phyloP scores from a whole-genome alignment of 2,888 invertebrate genomes.

The Agriotes lineatus region DNA sequence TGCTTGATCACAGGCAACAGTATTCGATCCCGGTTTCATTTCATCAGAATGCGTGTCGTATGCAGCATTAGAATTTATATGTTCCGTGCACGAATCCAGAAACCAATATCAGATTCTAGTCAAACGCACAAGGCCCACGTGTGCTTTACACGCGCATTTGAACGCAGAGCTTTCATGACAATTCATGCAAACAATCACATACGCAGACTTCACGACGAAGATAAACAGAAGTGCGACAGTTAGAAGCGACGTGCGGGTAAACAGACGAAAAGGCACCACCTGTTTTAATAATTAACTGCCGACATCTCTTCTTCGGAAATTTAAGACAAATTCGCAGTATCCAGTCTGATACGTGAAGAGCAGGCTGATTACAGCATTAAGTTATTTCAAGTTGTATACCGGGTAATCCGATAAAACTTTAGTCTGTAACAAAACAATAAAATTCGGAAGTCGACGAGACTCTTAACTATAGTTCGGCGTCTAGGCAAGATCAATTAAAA shows the following conservation, averaged over 20 bases:
- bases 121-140: conserved; percentile 32
- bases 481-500: conserved; percentile 12
- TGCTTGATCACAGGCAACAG: conserved; percentile 21
- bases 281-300: background rate
- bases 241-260: background rate
- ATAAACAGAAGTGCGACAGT: background rate
- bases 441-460: conserved; percentile 16
- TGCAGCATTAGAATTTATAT: conserved; percentile 33
- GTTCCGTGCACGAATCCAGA: conserved; percentile 23
- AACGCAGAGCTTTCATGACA: conserved; percentile 23
- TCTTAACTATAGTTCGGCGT: conserved; percentile 10
- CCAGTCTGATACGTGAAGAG: background rate
- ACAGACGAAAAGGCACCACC: background rate
- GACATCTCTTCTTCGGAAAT: background rate
- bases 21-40: conserved; percentile 18
- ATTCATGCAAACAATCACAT: conserved; percentile 27
- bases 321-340: background rate
- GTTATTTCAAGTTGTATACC: conserved; percentile 10
- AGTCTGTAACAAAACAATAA: conserved; percentile 21
- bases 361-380: conserved; percentile 13
- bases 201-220: conserved; percentile 8
- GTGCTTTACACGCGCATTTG: conserved; percentile 31
- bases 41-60: conserved; percentile 32
- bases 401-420: conserved; percentile 21
- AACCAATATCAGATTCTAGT: conserved; percentile 33